Evolutionary conservation across 2,888 invertebrate genomes (phyloP), one percentile per base, ranked within the genome.

Genomic region (Lysandra bellargus): DNA sequence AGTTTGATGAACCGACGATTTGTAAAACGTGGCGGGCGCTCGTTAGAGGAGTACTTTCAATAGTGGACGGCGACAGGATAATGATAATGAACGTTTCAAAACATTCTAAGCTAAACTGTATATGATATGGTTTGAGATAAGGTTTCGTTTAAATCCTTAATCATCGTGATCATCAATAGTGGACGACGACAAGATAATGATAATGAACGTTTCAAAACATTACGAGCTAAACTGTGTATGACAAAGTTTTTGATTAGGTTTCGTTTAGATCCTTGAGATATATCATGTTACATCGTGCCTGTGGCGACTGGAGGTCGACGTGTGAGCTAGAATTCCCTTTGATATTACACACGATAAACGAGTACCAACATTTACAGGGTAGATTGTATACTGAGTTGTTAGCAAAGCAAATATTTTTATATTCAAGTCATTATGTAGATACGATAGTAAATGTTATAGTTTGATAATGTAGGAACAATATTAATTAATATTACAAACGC

Each of bases 281-380:
- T 69, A 17, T 64, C 33, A 69, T 69, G 53, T 69, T 12, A 64
- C 33, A 69, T 33, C 69, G 69, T 5, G 69, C 69, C 64, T 69
- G 30, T 33, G 64, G 64, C 64, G 33, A 30, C 64, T 6, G 60
- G 60, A 60, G 60, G 53, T 4, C 0, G 61, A 64, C 33, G 12
- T 30, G 3, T 30, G 64, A 69, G 64, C 4, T 69, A 69, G 33
- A 69, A 69, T 69, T 69, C 64, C 69, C 33, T 69, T 69, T 69
- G 69, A 69, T 64, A 64, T 30, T 64, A 64, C 14, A 64, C 64
- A 69, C 69, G 33, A 69, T 69, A 69, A 33, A 33, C 69, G 69
- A 33, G 69, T 33, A 69, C 33, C 33, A 69, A 69, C 69, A 69
- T 69, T 33, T 33, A 69, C 69, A 33, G 12, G 33, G 33, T 14